Evolutionary conservation across 1,140 invertebrate genomes (phyloP).

Genomic region (Hylaeus volcanicus): DNA sequence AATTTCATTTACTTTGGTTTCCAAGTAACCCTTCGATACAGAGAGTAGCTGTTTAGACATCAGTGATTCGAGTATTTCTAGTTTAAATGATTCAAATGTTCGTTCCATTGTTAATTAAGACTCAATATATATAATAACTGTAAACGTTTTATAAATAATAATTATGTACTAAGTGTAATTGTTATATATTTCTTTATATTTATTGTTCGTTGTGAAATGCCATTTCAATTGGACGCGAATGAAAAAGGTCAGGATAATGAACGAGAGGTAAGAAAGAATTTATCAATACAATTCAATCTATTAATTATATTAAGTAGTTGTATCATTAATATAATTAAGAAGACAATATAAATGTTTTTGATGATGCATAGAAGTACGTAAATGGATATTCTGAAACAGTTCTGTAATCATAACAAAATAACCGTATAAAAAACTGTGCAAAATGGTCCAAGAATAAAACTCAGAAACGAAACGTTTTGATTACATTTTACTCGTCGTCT

Average conservation of each 20-base stretch:
- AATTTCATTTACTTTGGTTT: constrained; percentile 17
- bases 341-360: too few relatives aligned
- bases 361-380: too few relatives aligned
- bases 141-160: background rate
- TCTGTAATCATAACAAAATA: too few relatives aligned
- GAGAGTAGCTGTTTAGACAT: too few relatives aligned
- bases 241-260: constrained; percentile 40
- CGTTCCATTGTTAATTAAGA: background rate
- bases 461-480: too few relatives aligned
- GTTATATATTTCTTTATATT: background rate
- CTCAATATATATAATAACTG: background rate
- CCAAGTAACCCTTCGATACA: constrained; percentile 4
- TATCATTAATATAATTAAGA: too few relatives aligned
- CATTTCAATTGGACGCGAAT: constrained; percentile 11
- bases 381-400: too few relatives aligned
- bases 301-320: too few relatives aligned
- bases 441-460: too few relatives aligned
- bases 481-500: too few relatives aligned
- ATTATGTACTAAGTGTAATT: background rate
- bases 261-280: constrained; percentile 19
- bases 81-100: background rate
- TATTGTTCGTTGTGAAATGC: constrained; percentile 12
- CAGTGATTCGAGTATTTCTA: background rate
- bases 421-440: too few relatives aligned
- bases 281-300: background rate